Evolutionary conservation across 2,113 vertebrate genomes (phyloP), one percentile per base, ranked within the genome.

Genomic region (Climacteris rufus): DNA sequence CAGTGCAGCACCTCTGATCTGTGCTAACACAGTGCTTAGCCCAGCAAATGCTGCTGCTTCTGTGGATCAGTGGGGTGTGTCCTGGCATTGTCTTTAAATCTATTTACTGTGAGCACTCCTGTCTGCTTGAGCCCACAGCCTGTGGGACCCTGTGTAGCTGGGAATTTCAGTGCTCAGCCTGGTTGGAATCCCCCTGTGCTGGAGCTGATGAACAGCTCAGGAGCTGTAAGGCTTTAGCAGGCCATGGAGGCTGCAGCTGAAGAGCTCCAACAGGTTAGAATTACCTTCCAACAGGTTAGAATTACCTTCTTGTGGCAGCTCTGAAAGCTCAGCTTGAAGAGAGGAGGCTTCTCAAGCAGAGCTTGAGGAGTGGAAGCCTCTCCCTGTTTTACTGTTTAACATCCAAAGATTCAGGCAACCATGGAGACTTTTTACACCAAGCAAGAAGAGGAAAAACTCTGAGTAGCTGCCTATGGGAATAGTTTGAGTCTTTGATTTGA

Each of bases 71-170:
- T 20, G 45, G 40, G 21, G 25, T 2, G 9, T 35, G 22, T 1
- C 42, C 40, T 40, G 68, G 27, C 39, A 25, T 35, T 15, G 25
- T n/a, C n/a, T 28, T 27, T 40, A 78, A 88, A 66, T 33, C 18
- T 1, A 1, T 42, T 54, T 37, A 7, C 22, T 75, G 47, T 4
- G 21, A 40, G 3, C 2, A 0, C 4, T 47, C 2, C 10, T 60
- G 53, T 33, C 35, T 63, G 47, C n/a, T 65, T 3, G 47, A 50
- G 31, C 37, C 60, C 9, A 2, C 6, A 23, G 5, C 12, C 16
- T 1, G 0, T 7, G 28, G 27, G 14, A 7, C 2, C 12, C 10
- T 63, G 33, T 45, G 37, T 3, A 8, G 15, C 56, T 31, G n/a
- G 54, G 31, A 54, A 0, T 19, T 12, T 4, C 22, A 39, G 14